phyloP scores from a whole-genome alignment of 2,113 vertebrate species.

The Pterophyllum scalare region DNA sequence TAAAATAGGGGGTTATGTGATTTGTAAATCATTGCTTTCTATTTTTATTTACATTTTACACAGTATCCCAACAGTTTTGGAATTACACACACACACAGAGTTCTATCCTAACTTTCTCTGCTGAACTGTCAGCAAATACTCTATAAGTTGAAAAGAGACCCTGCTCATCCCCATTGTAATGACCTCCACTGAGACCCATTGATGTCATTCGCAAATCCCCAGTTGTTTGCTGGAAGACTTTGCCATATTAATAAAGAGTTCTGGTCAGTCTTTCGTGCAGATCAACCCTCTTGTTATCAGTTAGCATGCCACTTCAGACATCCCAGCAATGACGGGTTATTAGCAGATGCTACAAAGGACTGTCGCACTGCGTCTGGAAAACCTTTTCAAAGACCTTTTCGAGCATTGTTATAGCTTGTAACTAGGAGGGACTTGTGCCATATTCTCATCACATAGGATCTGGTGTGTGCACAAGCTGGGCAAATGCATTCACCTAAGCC shows the following conservation, averaged over 20 bases:
- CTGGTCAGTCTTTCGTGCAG: slow-evolving; percentile 42
- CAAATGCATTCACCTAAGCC: slow-evolving; percentile 20
- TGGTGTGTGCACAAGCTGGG: slow-evolving; percentile 6
- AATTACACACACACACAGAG: neutral
- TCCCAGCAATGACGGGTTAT: slow-evolving; percentile 54
- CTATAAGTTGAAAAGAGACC: slow-evolving; percentile 28
- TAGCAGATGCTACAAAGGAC: slow-evolving; percentile 47
- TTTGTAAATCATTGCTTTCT: neutral
- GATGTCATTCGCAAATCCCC: slow-evolving; percentile 58
- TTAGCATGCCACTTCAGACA: slow-evolving; percentile 16
- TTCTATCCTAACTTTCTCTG: slow-evolving; percentile 14
- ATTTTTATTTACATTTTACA: too few species aligned
- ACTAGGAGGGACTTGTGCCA: slow-evolving; percentile 29
- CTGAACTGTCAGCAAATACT: slow-evolving; percentile 33
- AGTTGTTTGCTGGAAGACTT: slow-evolving; percentile 63
- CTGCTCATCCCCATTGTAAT: slow-evolving; percentile 69
- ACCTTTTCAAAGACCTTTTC: slow-evolving; percentile 32
- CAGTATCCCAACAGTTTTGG: neutral
- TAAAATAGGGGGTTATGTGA: neutral
- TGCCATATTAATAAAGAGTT: slow-evolving; percentile 55
- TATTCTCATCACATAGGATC: slow-evolving; percentile 15
- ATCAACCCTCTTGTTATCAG: slow-evolving; percentile 53
- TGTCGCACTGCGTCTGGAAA: neutral
- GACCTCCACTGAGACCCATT: slow-evolving; percentile 75
- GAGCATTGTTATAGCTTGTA: slow-evolving; percentile 32